A percentile compares a stretch with the other conserved stretches of the same genome.
Evolutionary conservation across 1,140 invertebrate genomes (phyloP).

Genomic region (Chrysopa pallens): DNA sequence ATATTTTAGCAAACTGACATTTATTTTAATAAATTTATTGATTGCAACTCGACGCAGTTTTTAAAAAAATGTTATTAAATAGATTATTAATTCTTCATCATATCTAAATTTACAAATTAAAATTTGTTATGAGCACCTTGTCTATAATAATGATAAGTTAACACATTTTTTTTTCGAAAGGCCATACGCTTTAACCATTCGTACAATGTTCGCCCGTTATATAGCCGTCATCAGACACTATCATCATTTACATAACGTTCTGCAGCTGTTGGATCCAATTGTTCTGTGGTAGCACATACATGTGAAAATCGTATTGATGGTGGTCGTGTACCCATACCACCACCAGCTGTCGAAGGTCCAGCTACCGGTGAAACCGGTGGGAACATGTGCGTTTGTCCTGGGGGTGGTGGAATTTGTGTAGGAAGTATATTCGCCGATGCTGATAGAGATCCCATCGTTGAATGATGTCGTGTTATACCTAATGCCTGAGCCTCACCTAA

Average conservation of each 20-base stretch:
- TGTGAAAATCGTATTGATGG: constrained; percentile 19
- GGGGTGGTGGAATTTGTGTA: constrained; percentile 6
- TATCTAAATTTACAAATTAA: too few species aligned
- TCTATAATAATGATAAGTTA: too few species aligned
- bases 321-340: constrained; percentile 9
- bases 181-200: too few species aligned
- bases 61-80: too few species aligned
- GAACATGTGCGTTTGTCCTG: not conserved
- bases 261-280: constrained; percentile 14
- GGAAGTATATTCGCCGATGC: constrained; percentile 7
- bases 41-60: too few species aligned
- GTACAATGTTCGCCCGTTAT: not conserved
- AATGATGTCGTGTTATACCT: not conserved
- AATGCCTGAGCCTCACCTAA: not conserved
- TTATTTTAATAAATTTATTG: too few species aligned
- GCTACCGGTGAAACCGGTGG: constrained; percentile 19
- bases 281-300: constrained; percentile 26
- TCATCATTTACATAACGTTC: constrained; percentile 31
- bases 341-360: constrained; percentile 16
- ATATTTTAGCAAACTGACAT: too few species aligned
- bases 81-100: too few species aligned
- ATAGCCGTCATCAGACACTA: constrained; percentile 27
- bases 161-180: too few species aligned
- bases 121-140: too few species aligned
- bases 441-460: not conserved